These are phyloP conservation scores for Saturnia pavonia DNA, from an alignment of 2,888 invertebrate species.

Conservation along the genomic window DNA sequence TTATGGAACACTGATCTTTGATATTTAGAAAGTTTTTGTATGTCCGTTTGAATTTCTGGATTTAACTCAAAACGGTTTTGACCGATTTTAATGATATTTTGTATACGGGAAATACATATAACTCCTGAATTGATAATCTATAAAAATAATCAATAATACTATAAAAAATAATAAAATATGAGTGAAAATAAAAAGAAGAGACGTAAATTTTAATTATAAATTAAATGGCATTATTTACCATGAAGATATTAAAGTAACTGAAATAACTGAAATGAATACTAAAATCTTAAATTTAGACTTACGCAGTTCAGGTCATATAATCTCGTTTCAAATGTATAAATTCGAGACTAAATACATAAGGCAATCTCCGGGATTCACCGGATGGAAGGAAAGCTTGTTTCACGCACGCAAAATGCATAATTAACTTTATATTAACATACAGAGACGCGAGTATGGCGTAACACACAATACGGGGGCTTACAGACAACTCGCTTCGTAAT, in stretches of 20 bases:
- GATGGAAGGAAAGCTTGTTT: constrained; percentile 56
- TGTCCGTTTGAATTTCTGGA: no score
- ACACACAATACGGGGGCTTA: constrained; percentile 15
- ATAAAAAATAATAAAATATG: no score
- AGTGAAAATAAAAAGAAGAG: no score
- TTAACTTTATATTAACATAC: constrained; percentile 72
- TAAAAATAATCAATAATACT: no score
- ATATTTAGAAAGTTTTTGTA: no score
- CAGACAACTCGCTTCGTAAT: constrained; percentile 11
- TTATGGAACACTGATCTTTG: no score
- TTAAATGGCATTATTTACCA: background rate
- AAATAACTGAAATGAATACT: background rate
- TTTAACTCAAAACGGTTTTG: no score
- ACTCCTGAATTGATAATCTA: no score
- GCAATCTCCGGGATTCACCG: constrained; percentile 50
- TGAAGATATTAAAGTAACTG: background rate
- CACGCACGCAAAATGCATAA: constrained; percentile 71
- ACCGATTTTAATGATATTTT: no score
- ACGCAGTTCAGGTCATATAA: constrained; percentile 12
- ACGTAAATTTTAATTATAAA: no score
- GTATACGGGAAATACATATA: no score
- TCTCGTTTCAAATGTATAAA: constrained; percentile 47
- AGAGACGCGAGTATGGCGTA: constrained; percentile 26
- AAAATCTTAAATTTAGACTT: background rate
- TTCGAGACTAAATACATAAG: constrained; percentile 46